Evolutionary conservation across 2,888 invertebrate genomes (phyloP).

Genomic region (Perizoma flavofasciatum): DNA sequence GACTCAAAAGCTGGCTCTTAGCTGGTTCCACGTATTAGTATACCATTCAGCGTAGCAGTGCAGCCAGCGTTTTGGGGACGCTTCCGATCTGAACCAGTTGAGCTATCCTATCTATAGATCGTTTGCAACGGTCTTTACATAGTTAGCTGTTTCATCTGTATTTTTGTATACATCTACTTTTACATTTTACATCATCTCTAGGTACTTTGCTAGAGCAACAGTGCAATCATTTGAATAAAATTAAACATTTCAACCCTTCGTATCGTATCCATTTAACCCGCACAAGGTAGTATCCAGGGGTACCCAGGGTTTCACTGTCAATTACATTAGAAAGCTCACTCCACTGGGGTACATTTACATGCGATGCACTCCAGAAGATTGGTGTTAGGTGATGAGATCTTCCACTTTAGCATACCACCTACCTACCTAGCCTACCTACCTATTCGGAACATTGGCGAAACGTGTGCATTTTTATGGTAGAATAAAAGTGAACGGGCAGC

Average conservation of each 20-base stretch:
- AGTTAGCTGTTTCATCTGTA: too few species aligned
- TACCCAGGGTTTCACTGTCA: constrained; percentile 62
- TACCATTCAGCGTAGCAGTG: too few species aligned
- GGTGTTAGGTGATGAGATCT: constrained; percentile 21
- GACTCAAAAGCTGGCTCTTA: too few species aligned
- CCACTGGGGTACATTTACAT: constrained; percentile 62
- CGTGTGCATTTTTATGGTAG: neutral
- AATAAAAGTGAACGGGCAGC: neutral
- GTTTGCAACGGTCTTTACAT: too few species aligned
- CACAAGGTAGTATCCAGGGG: constrained; percentile 22
- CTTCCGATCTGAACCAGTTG: too few species aligned
- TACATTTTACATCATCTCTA: neutral
- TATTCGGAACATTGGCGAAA: constrained; percentile 4
- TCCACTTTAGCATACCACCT: constrained; percentile 19
- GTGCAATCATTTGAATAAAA: constrained; percentile 39
- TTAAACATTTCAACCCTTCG: constrained; percentile 42
- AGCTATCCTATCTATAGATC: too few species aligned
- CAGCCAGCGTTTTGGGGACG: too few species aligned
- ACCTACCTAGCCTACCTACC: neutral
- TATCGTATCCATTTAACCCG: constrained; percentile 21
- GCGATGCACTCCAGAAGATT: constrained; percentile 37
- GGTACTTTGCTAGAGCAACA: neutral
- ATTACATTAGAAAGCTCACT: constrained; percentile 75
- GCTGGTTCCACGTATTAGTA: too few species aligned
- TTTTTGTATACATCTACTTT: too few species aligned